Evolutionary conservation across 2,888 invertebrate genomes (phyloP), one percentile per base, ranked within the genome.

Genomic region (Beris chalybata): DNA sequence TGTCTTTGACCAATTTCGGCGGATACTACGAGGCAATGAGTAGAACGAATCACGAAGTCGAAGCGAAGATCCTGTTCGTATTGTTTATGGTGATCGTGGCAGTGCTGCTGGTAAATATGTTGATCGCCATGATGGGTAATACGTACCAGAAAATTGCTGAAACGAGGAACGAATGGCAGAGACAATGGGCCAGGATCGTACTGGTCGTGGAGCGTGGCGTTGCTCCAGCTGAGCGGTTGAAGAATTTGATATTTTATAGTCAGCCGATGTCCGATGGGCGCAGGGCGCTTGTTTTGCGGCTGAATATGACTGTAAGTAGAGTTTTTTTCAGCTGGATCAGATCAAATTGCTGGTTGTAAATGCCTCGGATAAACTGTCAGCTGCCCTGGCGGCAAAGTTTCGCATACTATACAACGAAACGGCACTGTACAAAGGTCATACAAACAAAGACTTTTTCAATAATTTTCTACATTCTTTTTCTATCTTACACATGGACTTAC

Each of bases 81-180:
- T 84, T 97, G 44, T 99, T 95, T 82, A 98, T 98, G 95, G 93
- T 92, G 66, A 92, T 97, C 77, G 98, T 97, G 22, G 95, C 95
- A 0, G 91, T 98, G 68, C 83, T 98, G 43, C 83, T 98, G 67
- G 94, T 98, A 59, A 98, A 98, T 85, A 95, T 98, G 95, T 84
- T 98, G 81, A 98, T 98, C 76, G 97, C 97, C 70, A 98, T 98
- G 97, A 98, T 98, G 98, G 98, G 97, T 0, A 97, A 97, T 80
- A 98, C 98, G 4, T 99, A 98, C 78, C 95, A 96, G 79, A 94
- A 96, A 82, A 97, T 98, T 73, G 95, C 95, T 0, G 95, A 97
- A 81, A 96, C 97, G 0, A 87, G 94, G 72, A 97, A 97, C 78
- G 97, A 98, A 80, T 98, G 97, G 97, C 96, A 97, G 80, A 83